These are phyloP conservation scores for Ceramica pisi DNA, from an alignment of 2,888 invertebrate genomes.

Conservation along the genomic window DNA sequence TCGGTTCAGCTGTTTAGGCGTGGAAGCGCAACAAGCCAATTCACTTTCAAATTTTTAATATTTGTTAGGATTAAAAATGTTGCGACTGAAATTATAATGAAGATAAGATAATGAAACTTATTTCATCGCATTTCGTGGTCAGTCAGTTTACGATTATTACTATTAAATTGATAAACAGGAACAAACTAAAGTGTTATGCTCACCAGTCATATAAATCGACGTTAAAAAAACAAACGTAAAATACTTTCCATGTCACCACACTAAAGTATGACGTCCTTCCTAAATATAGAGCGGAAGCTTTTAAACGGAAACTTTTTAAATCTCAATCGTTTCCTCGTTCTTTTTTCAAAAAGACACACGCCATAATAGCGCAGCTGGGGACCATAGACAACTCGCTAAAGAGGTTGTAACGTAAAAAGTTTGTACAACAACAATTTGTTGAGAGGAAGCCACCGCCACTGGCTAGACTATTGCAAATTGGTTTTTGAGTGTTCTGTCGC, in stretches of 20 bases:
- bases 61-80: background rate
- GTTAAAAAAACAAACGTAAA: conserved; percentile 50
- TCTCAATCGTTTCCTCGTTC: conserved; percentile 73
- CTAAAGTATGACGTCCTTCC: conserved; percentile 67
- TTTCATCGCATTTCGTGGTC: conserved; percentile 16
- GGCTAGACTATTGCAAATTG: conserved; percentile 89
- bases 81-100: background rate
- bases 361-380: conserved; percentile 80
- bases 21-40: too few relatives aligned
- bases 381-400: conserved; percentile 69
- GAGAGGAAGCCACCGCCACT: conserved; percentile 82
- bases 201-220: conserved; percentile 20
- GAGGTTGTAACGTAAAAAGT: conserved; percentile 70
- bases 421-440: conserved; percentile 69
- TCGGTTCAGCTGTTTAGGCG: too few relatives aligned
- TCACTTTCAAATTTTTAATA: too few relatives aligned
- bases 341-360: conserved; percentile 81
- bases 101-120: background rate
- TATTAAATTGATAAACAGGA: conserved; percentile 33
- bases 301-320: conserved; percentile 72
- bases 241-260: conserved; percentile 60
- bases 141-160: conserved; percentile 35
- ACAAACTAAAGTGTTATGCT: conserved; percentile 28
- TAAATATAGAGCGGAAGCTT: conserved; percentile 65
- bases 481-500: conserved; percentile 88